Percentiles rank a stretch among this genome's conserved stretches.
These are phyloP conservation scores for Cepphus grylle DNA, from an alignment of 2,113 vertebrate genomes.

Conservation along the genomic window DNA sequence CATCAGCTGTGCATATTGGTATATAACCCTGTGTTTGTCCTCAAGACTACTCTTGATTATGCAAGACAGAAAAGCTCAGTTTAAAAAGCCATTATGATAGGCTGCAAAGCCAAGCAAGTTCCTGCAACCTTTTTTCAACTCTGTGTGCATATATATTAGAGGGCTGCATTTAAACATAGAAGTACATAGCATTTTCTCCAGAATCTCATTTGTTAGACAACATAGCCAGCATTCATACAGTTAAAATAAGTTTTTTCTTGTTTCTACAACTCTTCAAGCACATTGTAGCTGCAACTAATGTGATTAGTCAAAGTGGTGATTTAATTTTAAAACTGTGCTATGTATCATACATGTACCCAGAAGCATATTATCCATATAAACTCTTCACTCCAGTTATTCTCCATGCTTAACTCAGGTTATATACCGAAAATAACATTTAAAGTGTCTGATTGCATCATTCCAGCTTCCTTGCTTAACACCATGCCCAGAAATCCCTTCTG, in stretches of 20 bases:
- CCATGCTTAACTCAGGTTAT: not conserved
- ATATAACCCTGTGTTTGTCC: not conserved
- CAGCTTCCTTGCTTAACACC: not conserved
- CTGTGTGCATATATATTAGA: not conserved
- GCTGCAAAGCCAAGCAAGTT: not conserved
- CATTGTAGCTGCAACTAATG: not conserved
- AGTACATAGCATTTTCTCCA: not conserved
- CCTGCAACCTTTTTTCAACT: not conserved
- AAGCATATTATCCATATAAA: not conserved
- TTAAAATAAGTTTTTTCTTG: not conserved
- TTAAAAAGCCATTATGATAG: not conserved
- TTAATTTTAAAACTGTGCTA: not conserved
- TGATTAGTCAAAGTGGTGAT: not conserved
- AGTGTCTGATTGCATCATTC: fast-evolving
- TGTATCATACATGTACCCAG: not conserved
- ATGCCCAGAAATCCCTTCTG: not conserved
- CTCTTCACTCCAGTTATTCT: not conserved
- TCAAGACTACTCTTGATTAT: not conserved
- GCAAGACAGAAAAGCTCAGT: not conserved
- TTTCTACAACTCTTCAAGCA: not conserved
- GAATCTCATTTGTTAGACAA: not conserved
- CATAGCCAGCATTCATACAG: not conserved
- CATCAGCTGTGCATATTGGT: not conserved
- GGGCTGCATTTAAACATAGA: not conserved
- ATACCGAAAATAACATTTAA: not conserved